These are phyloP conservation scores for Hypotaenidia okinawae DNA, from an alignment of 2,797 vertebrate species.

Conservation along the genomic window DNA sequence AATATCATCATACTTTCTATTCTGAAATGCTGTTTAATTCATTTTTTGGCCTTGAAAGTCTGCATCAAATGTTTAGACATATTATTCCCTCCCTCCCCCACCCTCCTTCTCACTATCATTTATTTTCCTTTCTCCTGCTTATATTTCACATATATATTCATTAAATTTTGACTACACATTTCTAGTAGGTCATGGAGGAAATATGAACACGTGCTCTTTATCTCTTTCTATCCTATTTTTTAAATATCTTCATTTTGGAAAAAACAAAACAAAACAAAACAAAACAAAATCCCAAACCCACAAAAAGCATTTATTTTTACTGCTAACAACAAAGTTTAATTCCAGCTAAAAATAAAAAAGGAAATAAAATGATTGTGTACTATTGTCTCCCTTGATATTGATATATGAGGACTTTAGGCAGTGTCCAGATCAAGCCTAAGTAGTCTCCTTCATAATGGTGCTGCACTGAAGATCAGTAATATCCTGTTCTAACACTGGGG, in stretches of 20 bases:
- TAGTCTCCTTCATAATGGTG: neutral
- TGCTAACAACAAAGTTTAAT: neutral
- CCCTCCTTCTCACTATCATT: neutral
- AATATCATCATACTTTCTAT: neutral
- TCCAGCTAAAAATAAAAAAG: neutral
- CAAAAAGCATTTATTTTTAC: neutral
- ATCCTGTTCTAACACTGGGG: neutral
- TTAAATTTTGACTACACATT: neutral
- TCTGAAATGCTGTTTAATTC: neutral
- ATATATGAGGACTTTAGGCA: neutral
- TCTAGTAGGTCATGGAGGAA: neutral
- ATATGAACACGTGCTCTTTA: rapidly evolving
- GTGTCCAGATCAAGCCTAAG: neutral
- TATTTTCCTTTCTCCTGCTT: neutral
- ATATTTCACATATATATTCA: neutral
- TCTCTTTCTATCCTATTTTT: neutral
- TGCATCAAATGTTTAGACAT: neutral
- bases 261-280: too few relatives aligned
- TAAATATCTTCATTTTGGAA: neutral
- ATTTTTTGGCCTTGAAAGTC: constrained; percentile 4
- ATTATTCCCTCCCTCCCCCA: too few relatives aligned
- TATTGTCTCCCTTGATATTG: rapidly evolving
- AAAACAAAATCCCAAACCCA: too few relatives aligned
- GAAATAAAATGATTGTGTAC: neutral
- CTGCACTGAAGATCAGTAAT: neutral